These are phyloP conservation scores for Leptinotarsa peninsularis DNA, from an alignment of 2,888 invertebrate species.

Conservation along the genomic window DNA sequence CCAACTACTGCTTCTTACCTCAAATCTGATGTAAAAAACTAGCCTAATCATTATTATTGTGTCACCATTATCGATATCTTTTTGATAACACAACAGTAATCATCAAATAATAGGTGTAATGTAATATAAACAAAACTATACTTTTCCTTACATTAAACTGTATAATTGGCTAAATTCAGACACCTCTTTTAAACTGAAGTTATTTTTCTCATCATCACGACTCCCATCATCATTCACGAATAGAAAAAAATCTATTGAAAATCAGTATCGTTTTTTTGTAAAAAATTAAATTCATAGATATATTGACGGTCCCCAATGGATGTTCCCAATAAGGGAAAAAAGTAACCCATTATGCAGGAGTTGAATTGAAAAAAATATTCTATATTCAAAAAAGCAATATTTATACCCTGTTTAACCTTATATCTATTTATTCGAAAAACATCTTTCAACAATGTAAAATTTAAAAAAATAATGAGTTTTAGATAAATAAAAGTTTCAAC, in stretches of 20 bases:
- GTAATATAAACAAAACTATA: constrained; percentile 32
- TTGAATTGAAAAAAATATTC: too few relatives aligned
- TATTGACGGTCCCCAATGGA: too few relatives aligned
- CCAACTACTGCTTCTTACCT: constrained; percentile 40
- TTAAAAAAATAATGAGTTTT: constrained; percentile 26
- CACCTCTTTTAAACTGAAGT: neutral
- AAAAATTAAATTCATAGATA: too few relatives aligned
- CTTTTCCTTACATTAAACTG: constrained; percentile 23
- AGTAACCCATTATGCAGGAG: neutral
- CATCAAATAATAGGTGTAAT: constrained; percentile 21
- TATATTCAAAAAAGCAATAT: neutral
- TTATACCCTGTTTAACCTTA: constrained; percentile 46
- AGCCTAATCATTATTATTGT: constrained; percentile 46
- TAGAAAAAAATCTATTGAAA: too few relatives aligned
- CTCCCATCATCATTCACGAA: neutral
- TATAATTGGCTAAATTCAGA: constrained; percentile 35
- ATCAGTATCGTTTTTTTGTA: too few relatives aligned
- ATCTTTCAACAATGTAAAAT: constrained; percentile 9
- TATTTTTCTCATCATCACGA: neutral
- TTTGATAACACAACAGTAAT: constrained; percentile 25
- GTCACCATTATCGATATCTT: constrained; percentile 36
- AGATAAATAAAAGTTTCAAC: constrained; percentile 32
- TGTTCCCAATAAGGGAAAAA: neutral
- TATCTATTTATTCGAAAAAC: too few relatives aligned
- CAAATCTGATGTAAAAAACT: constrained; percentile 56